Percentiles rank a stretch among this genome's conserved stretches.
Evolutionary conservation across 2,888 invertebrate species (phyloP).

Genomic region (Pyrocoelia pectoralis): DNA sequence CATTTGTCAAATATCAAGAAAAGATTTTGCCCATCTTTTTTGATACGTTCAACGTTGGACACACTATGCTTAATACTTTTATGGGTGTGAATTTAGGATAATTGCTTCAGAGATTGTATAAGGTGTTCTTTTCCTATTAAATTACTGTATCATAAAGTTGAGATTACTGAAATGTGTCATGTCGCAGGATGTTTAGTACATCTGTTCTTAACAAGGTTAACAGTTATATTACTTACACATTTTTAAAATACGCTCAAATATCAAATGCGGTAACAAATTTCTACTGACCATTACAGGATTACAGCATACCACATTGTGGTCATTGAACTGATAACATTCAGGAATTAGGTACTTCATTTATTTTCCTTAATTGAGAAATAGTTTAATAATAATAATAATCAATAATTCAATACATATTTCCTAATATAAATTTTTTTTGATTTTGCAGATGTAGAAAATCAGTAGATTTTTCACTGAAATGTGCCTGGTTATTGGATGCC

Average conservation of each 20-base stretch:
- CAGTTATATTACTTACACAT: neutral
- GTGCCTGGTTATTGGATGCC: conserved; percentile 96
- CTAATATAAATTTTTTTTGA: neutral
- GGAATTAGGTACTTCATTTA: too few species aligned
- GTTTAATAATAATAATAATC: too few species aligned
- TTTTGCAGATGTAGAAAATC: conserved; percentile 83
- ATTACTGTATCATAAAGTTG: neutral
- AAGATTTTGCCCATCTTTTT: too few species aligned
- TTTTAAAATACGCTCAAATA: neutral
- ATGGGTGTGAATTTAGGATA: neutral
- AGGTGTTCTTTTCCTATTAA: neutral
- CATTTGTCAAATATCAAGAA: too few species aligned
- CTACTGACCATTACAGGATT: neutral
- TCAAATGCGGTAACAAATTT: neutral
- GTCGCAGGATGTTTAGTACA: conserved; percentile 6
- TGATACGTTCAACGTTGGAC: too few species aligned
- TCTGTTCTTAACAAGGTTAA: conserved; percentile 3
- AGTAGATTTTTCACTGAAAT: conserved; percentile 94
- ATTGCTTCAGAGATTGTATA: neutral
- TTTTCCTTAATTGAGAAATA: too few species aligned
- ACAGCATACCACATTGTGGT: neutral
- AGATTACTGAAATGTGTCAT: neutral
- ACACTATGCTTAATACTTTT: neutral
- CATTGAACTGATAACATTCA: neutral
- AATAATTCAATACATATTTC: neutral